Evolutionary conservation across 2,113 vertebrate genomes (phyloP), one percentile per base, ranked within the genome.

Genomic region (Apus apus): DNA sequence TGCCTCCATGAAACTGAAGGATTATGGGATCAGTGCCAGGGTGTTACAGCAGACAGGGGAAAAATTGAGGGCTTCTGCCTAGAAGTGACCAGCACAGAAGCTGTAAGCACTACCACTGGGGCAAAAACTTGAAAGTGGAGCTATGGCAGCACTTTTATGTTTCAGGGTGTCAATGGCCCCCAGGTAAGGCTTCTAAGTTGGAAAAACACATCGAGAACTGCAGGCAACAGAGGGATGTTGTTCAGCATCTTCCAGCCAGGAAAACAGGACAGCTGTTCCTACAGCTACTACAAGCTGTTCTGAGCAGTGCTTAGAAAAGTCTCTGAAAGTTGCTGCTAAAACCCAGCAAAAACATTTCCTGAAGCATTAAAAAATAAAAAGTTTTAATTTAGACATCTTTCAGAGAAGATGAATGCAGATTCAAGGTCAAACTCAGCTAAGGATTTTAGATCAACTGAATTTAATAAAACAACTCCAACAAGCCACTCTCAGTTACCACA

Each of bases 341-440:
- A 79, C 40, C 5, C 29, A 87, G 25, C 34, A 85, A 83, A 87
- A 64, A 32, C 0, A 4, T 16, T 51, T 87, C 26, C 20, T 73
- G 13, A 58, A 53, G 48, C 62, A 53, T 78, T 17, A 4, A 13
- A 17, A 29, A 30, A n/a, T 18, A 17, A 29, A 30, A 34, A 19
- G 5, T 36, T 84, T 78, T 43, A 43, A 43, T 64, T 92, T 71
- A 32, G 32, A 60, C 9, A 72, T 8, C 23, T 85, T 72, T 48
- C 46, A 90, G 48, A 77, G 72, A 85, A 56, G 22, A 75, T 15
- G 66, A 77, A 74, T n/a, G 36, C 14, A 71, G n/a, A 84, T 36
- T 83, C 56, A 86, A 94, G 46, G 75, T 71, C 60, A 80, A 92
- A 88, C 19, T 62, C 46, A 93, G 13, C 34, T 62, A 67, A 22